Evolutionary conservation across 2,888 invertebrate genomes (phyloP), one percentile per base, ranked within the genome.

Genomic region (Philereme transversata): DNA sequence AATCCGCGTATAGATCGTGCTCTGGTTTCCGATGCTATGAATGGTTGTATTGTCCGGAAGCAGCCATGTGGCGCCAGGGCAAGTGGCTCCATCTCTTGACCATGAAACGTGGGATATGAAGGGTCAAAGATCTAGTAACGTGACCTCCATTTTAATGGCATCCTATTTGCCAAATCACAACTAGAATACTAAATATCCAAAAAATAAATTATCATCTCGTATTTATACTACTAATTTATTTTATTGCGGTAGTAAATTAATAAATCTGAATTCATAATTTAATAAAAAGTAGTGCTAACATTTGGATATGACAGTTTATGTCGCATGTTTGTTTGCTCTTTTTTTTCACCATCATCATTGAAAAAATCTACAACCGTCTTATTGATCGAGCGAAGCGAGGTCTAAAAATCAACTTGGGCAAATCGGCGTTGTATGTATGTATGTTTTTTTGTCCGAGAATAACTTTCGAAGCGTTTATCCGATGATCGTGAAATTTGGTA

Each of bases 111-210:
- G 77, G 78, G 76, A 81, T 79, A 80, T 71, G 71, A 72, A 78
- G 83, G 86, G 84, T 84, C 85, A 86, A 82, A 86, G 84, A 81
- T 82, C 86, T 80, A 78, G 68, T 76, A 76, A 75, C 79, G 75
- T 83, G 86, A 87, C 87, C 88, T 84, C 79, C 80, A 81, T 79
- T 74, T 73, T 68, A 74, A 80, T 61, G 60, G 51, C 35, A 60
- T 49, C 33, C 43, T 43, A 51, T 57, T 60, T 54, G 59, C 55
- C 36, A 56, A 60, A 51, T 48, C 38, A 40, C 38, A 9, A 47
- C 38, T 7, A 47, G 33, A 58, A 55, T 57, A 48, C 50, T 38
- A 56, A 64, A 52, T 46, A 61, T 34, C 45, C 38, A 55, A 55
- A 44, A 33, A 60, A 55, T 57, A 55, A 54, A 57, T 54, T 53